phyloP scores from a whole-genome alignment of 2,113 vertebrate species.

The Zonotrichia leucophrys region DNA sequence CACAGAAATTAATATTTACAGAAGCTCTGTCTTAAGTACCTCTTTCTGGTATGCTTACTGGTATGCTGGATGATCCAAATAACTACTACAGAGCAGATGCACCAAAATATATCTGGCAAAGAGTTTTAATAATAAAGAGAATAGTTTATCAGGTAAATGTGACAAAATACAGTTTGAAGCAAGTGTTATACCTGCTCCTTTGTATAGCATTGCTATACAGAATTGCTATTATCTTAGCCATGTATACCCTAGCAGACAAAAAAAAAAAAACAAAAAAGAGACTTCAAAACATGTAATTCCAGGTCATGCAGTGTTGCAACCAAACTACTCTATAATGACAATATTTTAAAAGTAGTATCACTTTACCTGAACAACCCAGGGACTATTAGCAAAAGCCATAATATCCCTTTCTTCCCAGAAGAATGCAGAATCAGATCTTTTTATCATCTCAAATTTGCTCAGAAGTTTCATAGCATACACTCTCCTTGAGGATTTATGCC shows the following conservation, averaged over 20 bases:
- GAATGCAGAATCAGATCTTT: slow-evolving; percentile 98
- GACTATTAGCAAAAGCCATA: slow-evolving; percentile 98
- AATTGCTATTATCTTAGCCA: background rate
- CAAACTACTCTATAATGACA: background rate
- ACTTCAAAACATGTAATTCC: background rate
- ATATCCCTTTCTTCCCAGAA: slow-evolving; percentile 99
- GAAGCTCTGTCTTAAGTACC: background rate
- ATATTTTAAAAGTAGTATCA: background rate
- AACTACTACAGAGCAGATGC: background rate
- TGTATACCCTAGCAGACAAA: background rate
- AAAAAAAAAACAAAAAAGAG: background rate
- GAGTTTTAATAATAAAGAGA: background rate
- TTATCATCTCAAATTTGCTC: slow-evolving; percentile 99
- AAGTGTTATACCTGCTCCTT: background rate
- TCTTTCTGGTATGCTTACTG: background rate
- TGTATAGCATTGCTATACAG: background rate
- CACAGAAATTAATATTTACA: background rate
- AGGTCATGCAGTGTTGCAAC: background rate
- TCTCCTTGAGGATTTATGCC: slow-evolving; percentile 92
- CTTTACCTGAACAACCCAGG: slow-evolving; percentile 97
- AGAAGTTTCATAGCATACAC: slow-evolving; percentile 99
- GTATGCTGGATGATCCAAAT: background rate
- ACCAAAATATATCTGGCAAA: background rate
- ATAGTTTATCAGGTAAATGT: background rate
- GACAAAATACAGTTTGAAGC: background rate